These are phyloP conservation scores for Belgica antarctica DNA, from an alignment of 2,888 invertebrate genomes.

Conservation along the genomic window DNA sequence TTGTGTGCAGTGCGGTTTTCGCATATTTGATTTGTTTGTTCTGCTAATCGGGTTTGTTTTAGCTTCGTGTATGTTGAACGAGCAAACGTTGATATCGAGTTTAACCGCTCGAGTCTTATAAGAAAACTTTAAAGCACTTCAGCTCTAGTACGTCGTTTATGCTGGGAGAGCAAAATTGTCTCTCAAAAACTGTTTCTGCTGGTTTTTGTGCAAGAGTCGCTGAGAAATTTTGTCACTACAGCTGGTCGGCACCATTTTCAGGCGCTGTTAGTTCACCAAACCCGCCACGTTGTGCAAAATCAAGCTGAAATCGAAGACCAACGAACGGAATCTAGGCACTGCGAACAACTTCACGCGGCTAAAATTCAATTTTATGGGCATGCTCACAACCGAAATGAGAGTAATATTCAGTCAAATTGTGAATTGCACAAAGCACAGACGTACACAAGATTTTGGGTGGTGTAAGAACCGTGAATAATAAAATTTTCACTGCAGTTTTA, in stretches of 20 bases:
- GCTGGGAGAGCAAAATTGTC: no score
- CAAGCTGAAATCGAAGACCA: no score
- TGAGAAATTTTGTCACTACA: no score
- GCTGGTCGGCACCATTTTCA: no score
- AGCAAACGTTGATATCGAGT: conserved; percentile 6
- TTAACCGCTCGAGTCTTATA: not conserved
- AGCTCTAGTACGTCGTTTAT: not conserved
- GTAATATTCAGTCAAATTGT: conserved; percentile 42
- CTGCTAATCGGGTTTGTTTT: not conserved
- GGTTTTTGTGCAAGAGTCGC: no score
- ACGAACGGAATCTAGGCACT: conserved; percentile 10
- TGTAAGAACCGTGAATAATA: conserved; percentile 14
- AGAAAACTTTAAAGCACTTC: not conserved
- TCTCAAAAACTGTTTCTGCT: no score
- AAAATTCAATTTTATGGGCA: conserved; percentile 33
- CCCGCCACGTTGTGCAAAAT: no score
- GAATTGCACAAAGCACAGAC: conserved; percentile 43
- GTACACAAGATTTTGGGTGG: conserved; percentile 40
- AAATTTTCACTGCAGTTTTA: conserved; percentile 35
- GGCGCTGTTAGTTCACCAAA: no score
- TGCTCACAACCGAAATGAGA: conserved; percentile 38
- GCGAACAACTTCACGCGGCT: conserved; percentile 26
- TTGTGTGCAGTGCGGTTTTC: not conserved
- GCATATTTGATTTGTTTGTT: not conserved
- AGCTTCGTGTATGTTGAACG: not conserved